Evolutionary conservation across 2,888 invertebrate species (phyloP).

Genomic region (Ommatoiulus sabulosus): DNA sequence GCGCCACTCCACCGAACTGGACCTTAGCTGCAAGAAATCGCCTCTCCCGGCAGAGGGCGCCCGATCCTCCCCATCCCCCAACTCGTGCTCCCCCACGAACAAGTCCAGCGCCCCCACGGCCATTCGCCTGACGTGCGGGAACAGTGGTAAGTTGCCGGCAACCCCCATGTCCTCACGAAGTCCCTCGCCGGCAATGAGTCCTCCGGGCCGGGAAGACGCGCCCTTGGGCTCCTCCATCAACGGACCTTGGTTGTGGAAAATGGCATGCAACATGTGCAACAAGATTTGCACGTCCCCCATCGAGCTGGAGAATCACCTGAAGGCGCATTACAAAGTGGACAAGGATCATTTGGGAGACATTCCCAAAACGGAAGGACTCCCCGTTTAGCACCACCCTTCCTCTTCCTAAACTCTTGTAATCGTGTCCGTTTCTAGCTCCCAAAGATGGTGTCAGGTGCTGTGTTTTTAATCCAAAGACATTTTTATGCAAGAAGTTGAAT

Average conservation of each 20-base stretch:
- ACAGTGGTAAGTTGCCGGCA: conserved; percentile 38
- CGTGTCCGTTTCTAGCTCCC: background rate
- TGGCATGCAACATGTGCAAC: conserved; percentile 62
- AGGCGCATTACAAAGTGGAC: conserved; percentile 60
- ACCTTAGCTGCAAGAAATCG: conserved; percentile 54
- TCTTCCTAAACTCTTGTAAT: background rate
- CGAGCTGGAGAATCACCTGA: conserved; percentile 61
- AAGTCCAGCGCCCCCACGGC: conserved; percentile 50
- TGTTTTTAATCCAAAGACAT: conserved; percentile 39
- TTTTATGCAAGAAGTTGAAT: conserved; percentile 25
- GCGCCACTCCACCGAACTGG: conserved; percentile 51
- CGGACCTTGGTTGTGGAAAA: conserved; percentile 61
- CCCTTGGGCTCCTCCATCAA: conserved; percentile 12
- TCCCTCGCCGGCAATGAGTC: conserved; percentile 41
- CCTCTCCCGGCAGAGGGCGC: conserved; percentile 54
- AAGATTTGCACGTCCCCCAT: conserved; percentile 61
- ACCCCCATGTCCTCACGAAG: conserved; percentile 41
- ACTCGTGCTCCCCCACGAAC: conserved; percentile 47
- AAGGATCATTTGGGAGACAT: conserved; percentile 54
- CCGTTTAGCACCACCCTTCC: background rate
- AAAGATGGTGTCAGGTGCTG: conserved; percentile 31
- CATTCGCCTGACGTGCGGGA: background rate
- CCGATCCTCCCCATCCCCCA: conserved; percentile 51
- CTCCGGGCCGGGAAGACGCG: conserved; percentile 15
- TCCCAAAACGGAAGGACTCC: conserved; percentile 53